Evolutionary conservation across 2,797 vertebrate genomes (phyloP).

Genomic region (Peromyscus aztecus): DNA sequence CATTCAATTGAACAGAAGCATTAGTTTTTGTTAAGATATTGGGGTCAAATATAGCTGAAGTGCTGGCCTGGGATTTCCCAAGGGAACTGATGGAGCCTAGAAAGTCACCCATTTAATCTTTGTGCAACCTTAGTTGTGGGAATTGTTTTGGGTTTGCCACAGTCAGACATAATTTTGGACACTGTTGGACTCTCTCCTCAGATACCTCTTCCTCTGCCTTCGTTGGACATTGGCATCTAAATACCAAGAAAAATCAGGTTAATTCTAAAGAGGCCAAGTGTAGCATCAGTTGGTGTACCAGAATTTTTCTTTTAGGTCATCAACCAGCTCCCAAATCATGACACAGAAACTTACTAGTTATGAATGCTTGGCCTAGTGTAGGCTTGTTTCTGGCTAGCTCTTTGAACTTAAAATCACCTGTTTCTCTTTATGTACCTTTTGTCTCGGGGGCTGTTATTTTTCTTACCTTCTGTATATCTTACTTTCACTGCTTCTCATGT

Average conservation of each 20-base stretch:
- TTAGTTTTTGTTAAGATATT: not conserved
- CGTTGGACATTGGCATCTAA: not conserved
- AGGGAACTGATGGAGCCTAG: not conserved
- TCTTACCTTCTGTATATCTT: no score
- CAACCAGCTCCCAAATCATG: no score
- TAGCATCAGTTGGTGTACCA: not conserved
- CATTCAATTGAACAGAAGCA: slow-evolving; percentile 24
- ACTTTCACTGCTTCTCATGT: no score
- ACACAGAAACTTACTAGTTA: no score
- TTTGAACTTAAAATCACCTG: no score
- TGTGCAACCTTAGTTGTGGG: not conserved
- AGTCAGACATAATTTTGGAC: not conserved
- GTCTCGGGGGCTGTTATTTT: no score
- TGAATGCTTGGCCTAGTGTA: no score
- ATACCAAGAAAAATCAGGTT: not conserved
- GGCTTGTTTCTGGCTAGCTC: no score
- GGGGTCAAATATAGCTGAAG: not conserved
- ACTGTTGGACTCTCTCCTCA: not conserved
- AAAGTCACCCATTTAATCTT: not conserved
- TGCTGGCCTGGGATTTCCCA: not conserved
- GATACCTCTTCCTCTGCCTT: not conserved
- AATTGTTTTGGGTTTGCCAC: not conserved
- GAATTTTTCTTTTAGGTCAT: no score
- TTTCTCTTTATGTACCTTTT: no score
- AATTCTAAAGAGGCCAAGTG: not conserved